Evolutionary conservation across 1,140 invertebrate genomes (phyloP), one percentile per base, ranked within the genome.

Genomic region (Propsilocerus akamusi): DNA sequence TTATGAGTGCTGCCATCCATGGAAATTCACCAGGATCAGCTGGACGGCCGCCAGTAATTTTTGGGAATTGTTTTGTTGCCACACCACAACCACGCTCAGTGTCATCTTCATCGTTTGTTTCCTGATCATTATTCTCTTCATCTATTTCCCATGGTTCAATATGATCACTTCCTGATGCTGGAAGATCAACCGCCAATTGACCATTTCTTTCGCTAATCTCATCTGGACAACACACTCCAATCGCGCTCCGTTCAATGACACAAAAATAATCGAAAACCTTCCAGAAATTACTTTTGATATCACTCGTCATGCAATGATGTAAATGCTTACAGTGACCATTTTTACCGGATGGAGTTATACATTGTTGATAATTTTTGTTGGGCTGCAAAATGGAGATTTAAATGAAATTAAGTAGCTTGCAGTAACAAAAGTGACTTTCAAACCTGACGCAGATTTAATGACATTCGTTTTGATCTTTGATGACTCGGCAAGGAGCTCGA

Each of bases 1-100:
- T 69, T 2, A 81, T 69, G 23, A 85, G 57, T 2, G 81, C 80
- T 0, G 73, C 84, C 74, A 88, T 82, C 86, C 86, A 89, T 1
- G 84, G 85, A 82, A 82, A 88, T 56, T 81, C 79, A 49, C 76
- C 73, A 0, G 76, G 73, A 57, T 76, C 74, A 0, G 80, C 76
- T 0, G 74, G 74, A 46, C 68, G 58, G 0, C 81, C 78, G 5
- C 80, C 80, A 2, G 75, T 68, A 22, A 81, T 69, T 48, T 72
- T 65, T 6, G 65, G 55, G 53, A 64, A 69, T 30, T 69, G 65
- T 54, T 74, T 72, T 0, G 72, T 72, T 54, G 73, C 77, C 2
- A 80, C 64, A 10, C 83, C 82, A 56, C 82, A 86, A 30, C 79
- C 81, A 70, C 68, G 54, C 3, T 59, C 54, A 26, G 57, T 22